Conservation (phyloP, 2,113 vertebrate species). For the Phalacrocorax pelagicus region DNA sequence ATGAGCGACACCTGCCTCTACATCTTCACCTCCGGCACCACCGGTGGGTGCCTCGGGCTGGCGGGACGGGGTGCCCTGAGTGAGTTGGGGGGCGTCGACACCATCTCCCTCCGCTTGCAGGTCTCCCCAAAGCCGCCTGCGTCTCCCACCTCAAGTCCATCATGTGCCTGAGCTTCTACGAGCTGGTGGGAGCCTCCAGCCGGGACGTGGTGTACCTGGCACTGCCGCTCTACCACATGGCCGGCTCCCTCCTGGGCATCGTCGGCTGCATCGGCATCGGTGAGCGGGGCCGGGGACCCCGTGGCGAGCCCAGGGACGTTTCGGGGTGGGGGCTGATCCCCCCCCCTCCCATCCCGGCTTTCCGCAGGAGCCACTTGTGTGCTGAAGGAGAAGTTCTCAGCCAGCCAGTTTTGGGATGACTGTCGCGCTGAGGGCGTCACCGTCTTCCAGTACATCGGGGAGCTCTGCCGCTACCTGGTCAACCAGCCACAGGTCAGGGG, state of each 20-base stretch:
- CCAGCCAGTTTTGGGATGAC: conserved; percentile 89
- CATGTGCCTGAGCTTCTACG: conserved; percentile 81
- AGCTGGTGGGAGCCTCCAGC: conserved; percentile 78
- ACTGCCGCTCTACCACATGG: conserved; percentile 90
- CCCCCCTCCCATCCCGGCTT: neutral
- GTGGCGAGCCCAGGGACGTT: fast-evolving
- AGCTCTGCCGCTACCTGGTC: conserved; percentile 88
- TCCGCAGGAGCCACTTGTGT: conserved; percentile 76
- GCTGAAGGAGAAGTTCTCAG: conserved; percentile 89
- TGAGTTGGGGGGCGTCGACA: fast-evolving
- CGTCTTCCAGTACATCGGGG: conserved; percentile 90
- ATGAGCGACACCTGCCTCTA: conserved; percentile 72
- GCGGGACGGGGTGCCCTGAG: fast-evolving
- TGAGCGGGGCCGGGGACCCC: conserved; percentile 7
- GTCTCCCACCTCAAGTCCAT: conserved; percentile 86
- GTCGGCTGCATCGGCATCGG: conserved; percentile 88
- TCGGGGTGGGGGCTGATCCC: neutral
- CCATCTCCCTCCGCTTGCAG: neutral
- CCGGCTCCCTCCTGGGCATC: conserved; percentile 85
- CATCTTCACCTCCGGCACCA: conserved; percentile 80
- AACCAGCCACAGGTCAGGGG: conserved; percentile 80
- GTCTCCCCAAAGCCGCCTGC: conserved; percentile 88
- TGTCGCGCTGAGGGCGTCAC: conserved; percentile 83
- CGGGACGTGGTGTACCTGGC: conserved; percentile 85
- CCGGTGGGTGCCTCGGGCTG: neutral